These are phyloP conservation scores for Setophaga petechia DNA, from an alignment of 2,113 vertebrate genomes.

Conservation along the genomic window DNA sequence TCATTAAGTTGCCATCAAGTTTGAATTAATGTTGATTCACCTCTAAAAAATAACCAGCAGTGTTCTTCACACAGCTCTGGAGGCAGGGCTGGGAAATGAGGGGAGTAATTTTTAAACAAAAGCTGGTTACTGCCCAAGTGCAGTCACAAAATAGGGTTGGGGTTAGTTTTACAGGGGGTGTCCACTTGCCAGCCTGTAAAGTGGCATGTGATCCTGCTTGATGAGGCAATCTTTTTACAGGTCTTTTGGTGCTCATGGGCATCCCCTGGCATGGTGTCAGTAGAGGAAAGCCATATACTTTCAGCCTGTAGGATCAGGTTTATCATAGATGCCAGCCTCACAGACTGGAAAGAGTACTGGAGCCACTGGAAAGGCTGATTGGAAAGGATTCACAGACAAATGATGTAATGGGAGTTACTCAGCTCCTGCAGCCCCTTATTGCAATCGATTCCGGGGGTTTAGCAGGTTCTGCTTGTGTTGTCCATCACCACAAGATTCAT, in stretches of 20 bases:
- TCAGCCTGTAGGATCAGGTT: not conserved
- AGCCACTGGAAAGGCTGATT: not conserved
- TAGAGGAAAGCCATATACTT: not conserved
- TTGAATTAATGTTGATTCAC: not conserved
- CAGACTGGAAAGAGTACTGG: not conserved
- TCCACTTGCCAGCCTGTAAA: not conserved
- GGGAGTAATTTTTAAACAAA: not conserved
- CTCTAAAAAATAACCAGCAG: not conserved
- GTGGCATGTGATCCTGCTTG: not conserved
- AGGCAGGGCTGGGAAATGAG: not conserved
- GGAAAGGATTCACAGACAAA: not conserved
- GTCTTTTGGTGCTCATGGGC: not conserved
- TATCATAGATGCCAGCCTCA: not conserved
- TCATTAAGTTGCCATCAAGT: not conserved
- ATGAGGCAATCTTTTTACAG: not conserved
- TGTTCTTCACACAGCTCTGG: not conserved
- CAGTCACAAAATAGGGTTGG: not conserved
- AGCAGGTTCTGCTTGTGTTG: not conserved
- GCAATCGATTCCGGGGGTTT: not conserved
- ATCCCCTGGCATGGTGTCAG: not conserved
- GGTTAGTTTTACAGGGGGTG: not conserved
- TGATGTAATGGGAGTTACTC: not conserved
- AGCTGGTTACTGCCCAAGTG: not conserved
- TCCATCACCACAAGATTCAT: not conserved
- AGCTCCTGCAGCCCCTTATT: not conserved